phyloP scores from a whole-genome alignment of 2,888 invertebrate species.

The Euzetes globulus region DNA sequence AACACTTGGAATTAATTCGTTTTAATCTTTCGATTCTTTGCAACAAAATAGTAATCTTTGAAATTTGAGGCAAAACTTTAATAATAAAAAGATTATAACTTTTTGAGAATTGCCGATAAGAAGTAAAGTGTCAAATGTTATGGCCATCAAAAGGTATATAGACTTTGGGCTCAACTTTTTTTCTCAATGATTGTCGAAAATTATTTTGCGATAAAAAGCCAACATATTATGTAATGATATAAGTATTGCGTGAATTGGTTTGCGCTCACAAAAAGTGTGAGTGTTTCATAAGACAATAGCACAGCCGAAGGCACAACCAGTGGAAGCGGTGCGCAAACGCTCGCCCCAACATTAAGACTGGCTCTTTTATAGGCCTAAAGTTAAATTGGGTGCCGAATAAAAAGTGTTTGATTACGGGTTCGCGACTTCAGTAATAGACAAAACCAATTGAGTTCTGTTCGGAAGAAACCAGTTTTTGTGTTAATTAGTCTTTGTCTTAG shows the following conservation, averaged over 20 bases:
- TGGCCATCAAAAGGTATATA: no score
- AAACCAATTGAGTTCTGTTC: not conserved
- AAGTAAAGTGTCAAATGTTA: no score
- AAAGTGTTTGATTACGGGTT: conserved; percentile 4
- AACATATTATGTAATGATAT: not conserved
- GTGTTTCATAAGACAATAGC: not conserved
- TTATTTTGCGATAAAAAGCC: conserved; percentile 14
- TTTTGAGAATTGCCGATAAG: no score
- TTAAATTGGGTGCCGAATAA: conserved; percentile 1
- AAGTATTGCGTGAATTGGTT: not conserved
- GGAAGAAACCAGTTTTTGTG: not conserved
- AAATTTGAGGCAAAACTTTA: no score
- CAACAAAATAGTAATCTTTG: no score
- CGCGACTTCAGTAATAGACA: conserved; percentile 10
- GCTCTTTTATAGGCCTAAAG: conserved; percentile 12
- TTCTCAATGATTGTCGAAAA: not conserved
- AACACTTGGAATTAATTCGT: no score
- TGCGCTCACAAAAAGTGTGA: not conserved
- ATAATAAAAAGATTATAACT: no score
- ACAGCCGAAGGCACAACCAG: not conserved
- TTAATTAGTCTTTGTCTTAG: not conserved
- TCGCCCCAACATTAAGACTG: not conserved
- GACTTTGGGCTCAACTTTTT: no score
- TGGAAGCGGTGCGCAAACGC: not conserved
- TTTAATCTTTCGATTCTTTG: no score